Percentiles rank a stretch among this genome's conserved stretches.
Conservation (phyloP, 2,797 vertebrate species). For the Scolopax rusticola region DNA sequence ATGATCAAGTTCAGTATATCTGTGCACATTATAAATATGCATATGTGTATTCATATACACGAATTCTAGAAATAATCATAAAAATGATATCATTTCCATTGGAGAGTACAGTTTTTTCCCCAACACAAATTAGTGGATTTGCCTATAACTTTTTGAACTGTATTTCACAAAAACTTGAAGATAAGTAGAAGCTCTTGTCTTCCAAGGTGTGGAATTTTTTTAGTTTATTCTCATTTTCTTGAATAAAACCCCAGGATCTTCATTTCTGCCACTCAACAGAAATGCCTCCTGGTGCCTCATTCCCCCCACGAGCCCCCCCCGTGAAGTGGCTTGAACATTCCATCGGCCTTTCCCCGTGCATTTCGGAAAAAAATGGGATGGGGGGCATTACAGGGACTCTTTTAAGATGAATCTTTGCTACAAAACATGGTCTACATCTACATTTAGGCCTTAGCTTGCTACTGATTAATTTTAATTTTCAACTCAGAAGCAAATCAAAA, state of each 20-base stretch:
- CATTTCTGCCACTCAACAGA: not conserved
- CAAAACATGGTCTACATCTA: not conserved
- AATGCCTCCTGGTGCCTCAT: not conserved
- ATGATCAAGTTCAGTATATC: not conserved
- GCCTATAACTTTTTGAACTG: not conserved
- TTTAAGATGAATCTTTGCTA: not conserved
- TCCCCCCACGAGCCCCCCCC: not conserved
- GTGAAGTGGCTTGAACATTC: accelerated
- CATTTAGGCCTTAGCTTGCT: not conserved
- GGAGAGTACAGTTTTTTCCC: not conserved
- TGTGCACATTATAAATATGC: not conserved
- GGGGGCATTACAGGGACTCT: not conserved
- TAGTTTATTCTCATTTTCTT: not conserved
- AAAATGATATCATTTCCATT: accelerated
- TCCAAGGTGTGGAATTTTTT: not conserved
- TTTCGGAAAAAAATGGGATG: accelerated
- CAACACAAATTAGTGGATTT: not conserved
- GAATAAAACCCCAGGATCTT: not conserved
- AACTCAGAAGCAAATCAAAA: not conserved
- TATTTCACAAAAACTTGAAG: not conserved
- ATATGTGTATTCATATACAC: not conserved
- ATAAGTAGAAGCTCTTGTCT: not conserved
- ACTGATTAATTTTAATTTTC: not conserved
- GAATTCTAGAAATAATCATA: not conserved
- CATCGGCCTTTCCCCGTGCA: accelerated